Conservation (phyloP, 2,797 vertebrate species). For the Astyanax mexicanus region DNA sequence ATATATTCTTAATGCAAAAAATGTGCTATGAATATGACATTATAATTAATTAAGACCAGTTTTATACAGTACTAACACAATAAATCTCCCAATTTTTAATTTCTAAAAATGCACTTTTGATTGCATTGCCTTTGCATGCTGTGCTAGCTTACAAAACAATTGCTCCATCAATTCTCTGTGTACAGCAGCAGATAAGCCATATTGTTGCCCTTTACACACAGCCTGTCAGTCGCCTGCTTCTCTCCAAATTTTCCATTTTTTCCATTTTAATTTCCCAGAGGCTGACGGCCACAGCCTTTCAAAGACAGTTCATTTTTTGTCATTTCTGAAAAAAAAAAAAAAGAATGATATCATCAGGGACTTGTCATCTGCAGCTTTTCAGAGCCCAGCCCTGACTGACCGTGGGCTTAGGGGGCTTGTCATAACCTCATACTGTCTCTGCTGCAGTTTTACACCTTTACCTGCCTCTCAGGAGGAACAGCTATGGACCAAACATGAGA, state of each 20-base stretch:
- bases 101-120: neutral
- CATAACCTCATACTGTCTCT: slow-evolving; percentile 48
- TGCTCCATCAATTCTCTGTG: slow-evolving; percentile 59
- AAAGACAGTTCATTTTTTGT: slow-evolving; percentile 61
- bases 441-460: slow-evolving; percentile 38
- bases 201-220: slow-evolving; percentile 17
- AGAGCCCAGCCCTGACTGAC: slow-evolving; percentile 44
- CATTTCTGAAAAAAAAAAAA: slow-evolving; percentile 54
- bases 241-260: slow-evolving; percentile 63
- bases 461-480: slow-evolving; percentile 2
- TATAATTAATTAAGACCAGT: too few relatives aligned
- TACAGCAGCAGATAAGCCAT: slow-evolving; percentile 23
- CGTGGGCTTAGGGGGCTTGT: slow-evolving; percentile 31
- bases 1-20: too few relatives aligned
- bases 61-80: neutral
- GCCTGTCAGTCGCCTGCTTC: slow-evolving; percentile 44
- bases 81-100: neutral
- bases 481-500: neutral
- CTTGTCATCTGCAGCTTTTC: slow-evolving; percentile 50
- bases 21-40: too few relatives aligned
- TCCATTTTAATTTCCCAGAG: slow-evolving; percentile 65
- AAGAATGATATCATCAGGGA: slow-evolving; percentile 61
- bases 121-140: slow-evolving; percentile 14
- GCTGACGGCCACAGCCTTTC: slow-evolving; percentile 51
- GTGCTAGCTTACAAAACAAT: slow-evolving; percentile 28